These are phyloP conservation scores for Drosophila testacea DNA, from an alignment of 2,888 invertebrate species.

Conservation along the genomic window DNA sequence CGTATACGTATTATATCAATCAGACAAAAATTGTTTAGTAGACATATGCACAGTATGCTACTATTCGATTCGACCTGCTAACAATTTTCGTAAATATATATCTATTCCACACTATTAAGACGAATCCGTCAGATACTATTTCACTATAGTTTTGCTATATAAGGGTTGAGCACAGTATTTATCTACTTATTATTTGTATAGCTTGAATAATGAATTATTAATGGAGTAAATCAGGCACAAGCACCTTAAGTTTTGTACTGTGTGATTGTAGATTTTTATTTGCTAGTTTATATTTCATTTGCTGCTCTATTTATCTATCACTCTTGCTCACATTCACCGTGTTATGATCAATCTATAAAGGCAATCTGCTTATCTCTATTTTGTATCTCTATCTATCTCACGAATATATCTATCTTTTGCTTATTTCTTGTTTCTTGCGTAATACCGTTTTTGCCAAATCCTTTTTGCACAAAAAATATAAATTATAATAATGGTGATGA, in stretches of 20 bases:
- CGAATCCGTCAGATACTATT: neutral
- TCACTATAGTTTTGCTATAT: neutral
- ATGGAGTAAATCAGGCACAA: constrained; percentile 24
- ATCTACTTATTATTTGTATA: neutral
- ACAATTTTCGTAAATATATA: neutral
- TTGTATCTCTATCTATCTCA: constrained; percentile 32
- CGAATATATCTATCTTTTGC: constrained; percentile 34
- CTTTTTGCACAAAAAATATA: constrained; percentile 35
- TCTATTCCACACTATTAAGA: neutral
- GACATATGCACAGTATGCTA: neutral
- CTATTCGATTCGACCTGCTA: neutral
- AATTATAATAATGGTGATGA: constrained; percentile 16
- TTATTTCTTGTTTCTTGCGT: constrained; percentile 32
- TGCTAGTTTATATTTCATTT: constrained; percentile 25
- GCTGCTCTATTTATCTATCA: constrained; percentile 20
- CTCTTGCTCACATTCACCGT: constrained; percentile 29
- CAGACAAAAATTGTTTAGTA: neutral
- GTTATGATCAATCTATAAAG: neutral
- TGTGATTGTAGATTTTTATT: constrained; percentile 25
- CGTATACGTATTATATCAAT: neutral
- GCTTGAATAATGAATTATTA: neutral
- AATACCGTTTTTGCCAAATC: constrained; percentile 26
- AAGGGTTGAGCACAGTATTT: constrained; percentile 12
- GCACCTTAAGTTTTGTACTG: constrained; percentile 25
- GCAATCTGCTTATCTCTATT: constrained; percentile 26